Evolutionary conservation across 2,888 invertebrate genomes (phyloP).

Genomic region (Drosophila rubida): DNA sequence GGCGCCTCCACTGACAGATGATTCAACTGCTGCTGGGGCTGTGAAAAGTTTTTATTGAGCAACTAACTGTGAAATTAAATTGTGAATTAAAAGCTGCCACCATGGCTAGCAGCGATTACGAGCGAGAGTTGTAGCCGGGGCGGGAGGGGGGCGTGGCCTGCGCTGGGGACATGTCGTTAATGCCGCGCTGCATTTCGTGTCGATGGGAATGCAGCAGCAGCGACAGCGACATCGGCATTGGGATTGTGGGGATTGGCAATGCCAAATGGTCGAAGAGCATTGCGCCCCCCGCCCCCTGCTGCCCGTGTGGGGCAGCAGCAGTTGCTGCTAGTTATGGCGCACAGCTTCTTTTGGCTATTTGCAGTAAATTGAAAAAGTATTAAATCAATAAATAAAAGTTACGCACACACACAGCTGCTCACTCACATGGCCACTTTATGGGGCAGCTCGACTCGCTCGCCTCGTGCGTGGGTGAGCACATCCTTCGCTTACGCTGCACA

Average conservation of each 20-base stretch:
- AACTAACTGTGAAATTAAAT: slow-evolving; percentile 78
- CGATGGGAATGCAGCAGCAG: slow-evolving; percentile 37
- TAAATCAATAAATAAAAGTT: slow-evolving; percentile 78
- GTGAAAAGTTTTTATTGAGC: slow-evolving; percentile 70
- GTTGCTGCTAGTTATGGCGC: slow-evolving; percentile 62
- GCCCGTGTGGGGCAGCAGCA: slow-evolving; percentile 14
- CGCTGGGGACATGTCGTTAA: slow-evolving; percentile 63
- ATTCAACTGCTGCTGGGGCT: slow-evolving; percentile 44
- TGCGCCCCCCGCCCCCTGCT: slow-evolving; percentile 31
- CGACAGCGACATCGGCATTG: slow-evolving; percentile 31
- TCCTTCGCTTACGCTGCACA: slow-evolving; percentile 71
- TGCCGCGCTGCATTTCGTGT: slow-evolving; percentile 50
- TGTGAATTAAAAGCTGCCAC: slow-evolving; percentile 75
- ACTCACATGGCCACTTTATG: slow-evolving; percentile 57
- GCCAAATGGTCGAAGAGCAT: slow-evolving; percentile 49
- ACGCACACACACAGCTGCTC: slow-evolving; percentile 32
- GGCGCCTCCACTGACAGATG: slow-evolving; percentile 39
- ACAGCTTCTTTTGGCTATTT: slow-evolving; percentile 72
- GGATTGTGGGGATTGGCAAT: slow-evolving; percentile 40
- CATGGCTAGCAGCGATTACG: slow-evolving; percentile 64
- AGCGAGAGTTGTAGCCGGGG: slow-evolving; percentile 17
- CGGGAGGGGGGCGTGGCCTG: not conserved
- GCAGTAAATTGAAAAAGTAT: slow-evolving; percentile 79
- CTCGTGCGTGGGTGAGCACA: slow-evolving; percentile 42
- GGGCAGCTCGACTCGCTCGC: slow-evolving; percentile 20